Evolutionary conservation across 2,113 vertebrate species (phyloP).

Genomic region (Catharus bicknelli): DNA sequence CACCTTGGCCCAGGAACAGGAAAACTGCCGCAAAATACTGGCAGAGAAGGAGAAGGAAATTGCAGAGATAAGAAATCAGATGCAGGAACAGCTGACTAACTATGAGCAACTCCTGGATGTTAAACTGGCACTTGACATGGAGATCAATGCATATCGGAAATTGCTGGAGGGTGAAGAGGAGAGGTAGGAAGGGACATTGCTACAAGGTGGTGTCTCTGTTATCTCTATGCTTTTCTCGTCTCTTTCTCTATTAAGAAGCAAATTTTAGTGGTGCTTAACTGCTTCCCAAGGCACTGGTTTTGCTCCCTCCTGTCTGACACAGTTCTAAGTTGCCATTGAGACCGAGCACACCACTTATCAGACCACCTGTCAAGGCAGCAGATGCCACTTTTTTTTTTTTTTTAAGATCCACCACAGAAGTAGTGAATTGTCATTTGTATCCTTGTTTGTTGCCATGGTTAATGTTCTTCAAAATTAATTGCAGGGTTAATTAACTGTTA

Average conservation of each 20-base stretch:
- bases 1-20: slow-evolving; percentile 79
- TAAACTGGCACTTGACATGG: slow-evolving; percentile 91
- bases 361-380: background rate
- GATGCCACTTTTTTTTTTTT: too few relatives aligned
- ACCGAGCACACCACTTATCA: background rate
- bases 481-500: background rate
- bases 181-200: slow-evolving; percentile 71
- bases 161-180: slow-evolving; percentile 92
- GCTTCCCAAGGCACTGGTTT: background rate
- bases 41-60: slow-evolving; percentile 84
- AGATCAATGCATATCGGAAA: slow-evolving; percentile 90
- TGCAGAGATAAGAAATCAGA: slow-evolving; percentile 76
- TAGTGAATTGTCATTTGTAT: background rate
- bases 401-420: background rate
- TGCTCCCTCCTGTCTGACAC: background rate
- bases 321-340: background rate
- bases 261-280: background rate
- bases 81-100: slow-evolving; percentile 86
- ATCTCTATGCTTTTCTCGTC: background rate
- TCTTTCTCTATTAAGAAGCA: background rate
- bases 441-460: background rate
- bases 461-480: background rate
- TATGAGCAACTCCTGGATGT: slow-evolving; percentile 90
- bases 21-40: slow-evolving; percentile 72
- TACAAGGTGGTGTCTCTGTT: background rate